phyloP scores from a whole-genome alignment of 2,797 vertebrate genomes.

The Sebastes matsubarae region DNA sequence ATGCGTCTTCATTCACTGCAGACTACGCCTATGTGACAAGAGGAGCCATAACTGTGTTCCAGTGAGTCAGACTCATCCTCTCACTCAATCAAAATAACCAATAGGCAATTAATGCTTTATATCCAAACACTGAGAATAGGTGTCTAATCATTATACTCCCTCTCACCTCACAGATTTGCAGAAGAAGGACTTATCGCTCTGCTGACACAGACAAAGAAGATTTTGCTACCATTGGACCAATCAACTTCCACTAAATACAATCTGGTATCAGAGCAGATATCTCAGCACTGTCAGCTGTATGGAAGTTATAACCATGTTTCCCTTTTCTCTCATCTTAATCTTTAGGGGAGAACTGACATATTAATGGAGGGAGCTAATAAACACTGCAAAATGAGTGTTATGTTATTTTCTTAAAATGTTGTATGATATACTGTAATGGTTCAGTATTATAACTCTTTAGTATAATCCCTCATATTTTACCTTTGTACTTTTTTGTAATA shows the following conservation, averaged over 20 bases:
- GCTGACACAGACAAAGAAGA: rapidly evolving
- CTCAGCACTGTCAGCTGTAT: background rate
- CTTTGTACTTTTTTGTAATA: background rate
- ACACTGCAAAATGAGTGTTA: background rate
- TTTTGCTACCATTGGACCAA: background rate
- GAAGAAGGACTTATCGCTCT: too few relatives aligned
- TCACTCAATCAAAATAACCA: background rate
- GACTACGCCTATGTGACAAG: constrained; percentile 69
- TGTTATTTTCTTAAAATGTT: background rate
- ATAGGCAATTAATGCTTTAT: background rate
- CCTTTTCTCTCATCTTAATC: background rate
- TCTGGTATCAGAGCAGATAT: background rate
- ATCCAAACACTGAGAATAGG: background rate
- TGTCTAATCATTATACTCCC: background rate
- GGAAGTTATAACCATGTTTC: background rate
- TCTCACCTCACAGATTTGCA: too few relatives aligned
- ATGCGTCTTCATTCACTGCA: constrained; percentile 73
- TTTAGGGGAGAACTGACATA: background rate
- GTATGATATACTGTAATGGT: too few relatives aligned
- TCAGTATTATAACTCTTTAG: too few relatives aligned
- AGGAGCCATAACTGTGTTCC: constrained; percentile 49
- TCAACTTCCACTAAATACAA: background rate
- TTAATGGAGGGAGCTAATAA: background rate
- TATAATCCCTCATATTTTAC: background rate
- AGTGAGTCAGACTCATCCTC: constrained; percentile 44